Percentiles rank a stretch among this genome's conserved stretches.
phyloP scores from a whole-genome alignment of 2,888 invertebrate genomes.

The Cosmia trapezina region DNA sequence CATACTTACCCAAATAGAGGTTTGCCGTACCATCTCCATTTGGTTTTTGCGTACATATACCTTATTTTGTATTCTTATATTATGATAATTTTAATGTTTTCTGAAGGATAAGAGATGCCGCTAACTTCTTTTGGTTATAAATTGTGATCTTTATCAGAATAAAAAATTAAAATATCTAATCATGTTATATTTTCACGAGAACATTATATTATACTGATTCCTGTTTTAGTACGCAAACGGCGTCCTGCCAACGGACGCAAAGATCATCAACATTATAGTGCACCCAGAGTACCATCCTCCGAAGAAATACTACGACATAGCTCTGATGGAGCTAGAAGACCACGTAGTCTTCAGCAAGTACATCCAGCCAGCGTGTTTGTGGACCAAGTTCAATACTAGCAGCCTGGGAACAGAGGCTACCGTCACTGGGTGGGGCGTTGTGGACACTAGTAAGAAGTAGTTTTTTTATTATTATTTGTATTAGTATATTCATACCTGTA shows the following conservation, averaged over 20 bases:
- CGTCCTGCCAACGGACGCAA: constrained; percentile 59
- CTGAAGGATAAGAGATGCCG: neutral
- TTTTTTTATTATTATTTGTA: no score
- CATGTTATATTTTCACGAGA: neutral
- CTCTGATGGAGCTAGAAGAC: constrained; percentile 74
- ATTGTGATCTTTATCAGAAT: no score
- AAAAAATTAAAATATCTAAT: neutral
- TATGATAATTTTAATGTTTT: neutral
- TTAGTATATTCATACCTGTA: neutral
- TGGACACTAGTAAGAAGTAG: constrained; percentile 70
- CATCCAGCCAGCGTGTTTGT: constrained; percentile 81
- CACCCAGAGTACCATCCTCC: constrained; percentile 77
- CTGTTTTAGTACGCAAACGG: constrained; percentile 34
- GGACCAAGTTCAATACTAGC: constrained; percentile 65
- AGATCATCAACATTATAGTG: constrained; percentile 71
- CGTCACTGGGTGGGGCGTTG: constrained; percentile 80
- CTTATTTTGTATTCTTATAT: neutral
- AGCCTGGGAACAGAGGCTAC: constrained; percentile 67
- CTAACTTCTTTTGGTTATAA: neutral
- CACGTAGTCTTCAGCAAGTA: constrained; percentile 67
- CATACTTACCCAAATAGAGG: neutral
- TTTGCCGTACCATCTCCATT: no score
- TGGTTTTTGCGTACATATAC: neutral
- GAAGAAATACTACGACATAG: constrained; percentile 79
- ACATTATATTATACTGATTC: neutral